Base-by-base conservation (phyloP, 1,140 invertebrate genomes). In the Dendrolimus punctatus region DNA sequence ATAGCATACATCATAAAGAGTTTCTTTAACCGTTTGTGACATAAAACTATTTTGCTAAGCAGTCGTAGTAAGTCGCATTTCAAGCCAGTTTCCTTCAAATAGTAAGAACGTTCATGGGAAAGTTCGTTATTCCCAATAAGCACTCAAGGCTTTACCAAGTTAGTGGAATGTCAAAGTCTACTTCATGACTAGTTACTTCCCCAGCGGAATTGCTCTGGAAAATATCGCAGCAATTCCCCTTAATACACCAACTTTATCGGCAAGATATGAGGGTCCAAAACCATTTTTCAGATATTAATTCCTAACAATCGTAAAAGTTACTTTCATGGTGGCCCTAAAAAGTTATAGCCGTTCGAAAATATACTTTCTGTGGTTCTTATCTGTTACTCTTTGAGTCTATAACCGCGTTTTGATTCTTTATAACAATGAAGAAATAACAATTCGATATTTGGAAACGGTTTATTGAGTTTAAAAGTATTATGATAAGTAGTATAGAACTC, bases 241-340 rank as follows among this genome's bases (percentile, higher is more conserved):
- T 51, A 53, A 55, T 62, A 61, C 51, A 50, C 41, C 45, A 55
- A 56, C 57, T 71, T 74, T 73, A 75, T 71, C 66, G 56, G 47
- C 58, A 71, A 77, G 63, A 70, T 76, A 76, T 62, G 66, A 71
- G 59, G 71, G 72, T 76, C 66, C 61, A 60, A 68, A 71, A 60
- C 66, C 71, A 66, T 81, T 80, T 80, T 81, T 79, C 73, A 76
- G 76, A 79, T 79, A 82, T 84, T 80, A 85, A 82, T 82, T 78
- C 66, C 64, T 73, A 81, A 81, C 79, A 82, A 79, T 79, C 79
- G 72, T 82, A 81, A 84, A 85, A 81, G 70, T 82, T 73, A 76
- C 68, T 73, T 80, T 80, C 71, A 85, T 77, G 67, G 66, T 71
- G 53, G 58, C 66, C 71, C 67, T 80, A 80, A 85, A 85, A 85